A percentile compares a stretch with the other conserved stretches of the same genome.
Evolutionary conservation across 2,888 invertebrate genomes (phyloP).

Genomic region (Thecocarcelia acutangulata): DNA sequence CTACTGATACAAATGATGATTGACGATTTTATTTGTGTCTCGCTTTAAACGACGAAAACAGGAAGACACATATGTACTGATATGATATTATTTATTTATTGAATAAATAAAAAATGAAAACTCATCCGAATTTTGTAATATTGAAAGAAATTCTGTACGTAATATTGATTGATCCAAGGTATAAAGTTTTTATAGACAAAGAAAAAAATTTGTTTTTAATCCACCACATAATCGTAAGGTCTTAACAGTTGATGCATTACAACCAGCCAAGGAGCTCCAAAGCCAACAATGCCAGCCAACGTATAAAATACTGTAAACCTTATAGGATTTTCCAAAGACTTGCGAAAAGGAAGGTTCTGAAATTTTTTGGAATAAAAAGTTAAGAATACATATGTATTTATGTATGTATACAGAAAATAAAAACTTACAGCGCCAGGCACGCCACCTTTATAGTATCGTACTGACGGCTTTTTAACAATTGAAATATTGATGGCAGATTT

Average conservation of each 20-base stretch:
- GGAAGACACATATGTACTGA: too few relatives aligned
- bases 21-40: too few relatives aligned
- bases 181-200: too few relatives aligned
- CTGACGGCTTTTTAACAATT: neutral
- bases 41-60: too few relatives aligned
- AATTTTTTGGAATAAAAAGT: too few relatives aligned
- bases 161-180: too few relatives aligned
- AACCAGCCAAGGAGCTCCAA: slow-evolving; percentile 75
- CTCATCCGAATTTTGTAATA: too few relatives aligned
- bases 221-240: slow-evolving; percentile 61
- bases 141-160: too few relatives aligned
- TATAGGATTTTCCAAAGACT: slow-evolving; percentile 72
- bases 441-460: slow-evolving; percentile 66
- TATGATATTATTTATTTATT: too few relatives aligned
- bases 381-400: neutral
- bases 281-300: slow-evolving; percentile 72
- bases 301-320: slow-evolving; percentile 73
- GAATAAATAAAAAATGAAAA: too few relatives aligned
- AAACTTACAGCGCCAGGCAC: slow-evolving; percentile 74
- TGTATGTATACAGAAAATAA: too few relatives aligned
- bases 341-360: slow-evolving; percentile 71
- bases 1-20: too few relatives aligned
- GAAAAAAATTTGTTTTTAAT: slow-evolving; percentile 8
- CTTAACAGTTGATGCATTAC: slow-evolving; percentile 67
- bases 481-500: neutral